Conservation (phyloP, 2,113 vertebrate species). For the Bambusicola thoracicus region DNA sequence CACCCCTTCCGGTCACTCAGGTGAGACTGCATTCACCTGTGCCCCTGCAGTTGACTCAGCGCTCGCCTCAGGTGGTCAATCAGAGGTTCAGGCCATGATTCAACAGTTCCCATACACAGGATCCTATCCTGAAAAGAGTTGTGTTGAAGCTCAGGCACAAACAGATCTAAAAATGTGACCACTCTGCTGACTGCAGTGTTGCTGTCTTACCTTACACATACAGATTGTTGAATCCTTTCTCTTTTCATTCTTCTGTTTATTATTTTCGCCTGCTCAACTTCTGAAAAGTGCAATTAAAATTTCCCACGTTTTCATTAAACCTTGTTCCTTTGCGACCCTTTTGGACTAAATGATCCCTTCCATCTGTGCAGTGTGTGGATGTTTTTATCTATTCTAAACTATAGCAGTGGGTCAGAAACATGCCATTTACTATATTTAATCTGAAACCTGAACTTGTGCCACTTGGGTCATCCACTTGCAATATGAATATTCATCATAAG, state of each 20-base stretch:
- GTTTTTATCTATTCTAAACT: slow-evolving; percentile 31
- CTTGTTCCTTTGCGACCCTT: background rate
- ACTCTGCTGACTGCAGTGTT: background rate
- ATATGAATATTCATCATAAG: background rate
- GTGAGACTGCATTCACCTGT: too few relatives aligned
- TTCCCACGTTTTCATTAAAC: background rate
- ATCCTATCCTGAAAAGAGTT: background rate
- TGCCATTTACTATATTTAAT: background rate
- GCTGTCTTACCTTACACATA: background rate
- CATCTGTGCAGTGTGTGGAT: background rate
- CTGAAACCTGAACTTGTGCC: slow-evolving; percentile 13
- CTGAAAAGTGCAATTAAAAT: background rate
- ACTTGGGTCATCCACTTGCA: background rate
- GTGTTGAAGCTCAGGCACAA: background rate
- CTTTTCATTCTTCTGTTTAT: background rate
- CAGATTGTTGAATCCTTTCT: background rate
- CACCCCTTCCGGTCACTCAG: too few relatives aligned
- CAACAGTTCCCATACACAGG: too few relatives aligned
- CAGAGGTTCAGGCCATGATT: too few relatives aligned
- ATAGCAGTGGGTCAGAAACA: background rate
- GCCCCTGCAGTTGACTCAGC: too few relatives aligned
- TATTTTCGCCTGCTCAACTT: background rate
- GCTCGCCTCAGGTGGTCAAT: too few relatives aligned
- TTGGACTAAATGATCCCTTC: background rate
- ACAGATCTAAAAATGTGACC: background rate